Percentiles rank a stretch among this genome's conserved stretches.
Conservation (phyloP, 2,113 vertebrate species). For the Amblyopsis rosae region DNA sequence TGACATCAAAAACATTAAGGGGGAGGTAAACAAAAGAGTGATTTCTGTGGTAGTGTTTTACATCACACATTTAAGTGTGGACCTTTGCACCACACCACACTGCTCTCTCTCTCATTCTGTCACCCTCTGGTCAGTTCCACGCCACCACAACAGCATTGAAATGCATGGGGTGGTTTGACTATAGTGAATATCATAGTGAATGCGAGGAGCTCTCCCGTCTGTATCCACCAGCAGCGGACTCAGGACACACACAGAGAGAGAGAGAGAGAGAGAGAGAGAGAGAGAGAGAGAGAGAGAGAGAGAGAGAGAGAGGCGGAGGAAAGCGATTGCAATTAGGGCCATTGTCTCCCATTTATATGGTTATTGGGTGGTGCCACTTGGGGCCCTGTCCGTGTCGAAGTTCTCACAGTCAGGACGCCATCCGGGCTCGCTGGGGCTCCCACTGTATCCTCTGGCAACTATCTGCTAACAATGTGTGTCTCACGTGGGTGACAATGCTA, state of each 20-base stretch:
- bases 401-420: slow-evolving; percentile 77
- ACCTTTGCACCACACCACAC: slow-evolving; percentile 35
- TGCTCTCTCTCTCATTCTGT: slow-evolving; percentile 18
- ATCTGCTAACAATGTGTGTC: slow-evolving; percentile 84
- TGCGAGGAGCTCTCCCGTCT: slow-evolving; percentile 16
- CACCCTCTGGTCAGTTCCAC: slow-evolving; percentile 23
- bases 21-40: slow-evolving; percentile 55
- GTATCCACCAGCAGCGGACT: slow-evolving; percentile 27
- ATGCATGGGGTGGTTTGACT: slow-evolving; percentile 43
- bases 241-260: slow-evolving; percentile 64
- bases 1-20: slow-evolving; percentile 55
- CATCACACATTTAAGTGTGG: slow-evolving; percentile 40
- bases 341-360: slow-evolving; percentile 83
- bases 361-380: slow-evolving; percentile 73
- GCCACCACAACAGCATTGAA: slow-evolving; percentile 48
- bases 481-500: slow-evolving; percentile 82
- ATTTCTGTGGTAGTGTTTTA: slow-evolving; percentile 52
- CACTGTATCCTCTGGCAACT: slow-evolving; percentile 78
- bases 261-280: slow-evolving; percentile 59
- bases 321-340: slow-evolving; percentile 74
- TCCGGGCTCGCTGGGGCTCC: slow-evolving; percentile 58
- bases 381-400: slow-evolving; percentile 63
- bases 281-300: slow-evolving; percentile 62
- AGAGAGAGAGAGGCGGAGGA: slow-evolving; percentile 53
- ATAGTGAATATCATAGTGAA: slow-evolving; percentile 59